phyloP scores from a whole-genome alignment of 2,888 invertebrate genomes.

The Myathropa florea region DNA sequence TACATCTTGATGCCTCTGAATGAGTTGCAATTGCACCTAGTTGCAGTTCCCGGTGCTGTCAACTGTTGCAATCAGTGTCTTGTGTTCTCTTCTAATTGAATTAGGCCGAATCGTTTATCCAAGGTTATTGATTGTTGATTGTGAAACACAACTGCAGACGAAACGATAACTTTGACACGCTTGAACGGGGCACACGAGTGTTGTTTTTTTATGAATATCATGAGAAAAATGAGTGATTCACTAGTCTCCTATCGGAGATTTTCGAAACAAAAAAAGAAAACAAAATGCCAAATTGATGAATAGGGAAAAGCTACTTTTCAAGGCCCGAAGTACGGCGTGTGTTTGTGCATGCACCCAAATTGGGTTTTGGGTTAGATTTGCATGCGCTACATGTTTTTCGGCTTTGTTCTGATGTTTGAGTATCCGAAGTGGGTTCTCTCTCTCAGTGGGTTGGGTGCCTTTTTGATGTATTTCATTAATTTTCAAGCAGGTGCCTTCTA shows the following conservation, averaged over 20 bases:
- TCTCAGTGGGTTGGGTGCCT: neutral
- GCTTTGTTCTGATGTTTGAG: neutral
- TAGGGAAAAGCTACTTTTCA: slow-evolving; percentile 33
- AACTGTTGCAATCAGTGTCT: neutral
- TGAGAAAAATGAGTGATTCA: slow-evolving; percentile 25
- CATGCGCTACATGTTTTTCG: slow-evolving; percentile 6
- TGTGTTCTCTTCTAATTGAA: slow-evolving; percentile 39
- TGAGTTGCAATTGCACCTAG: slow-evolving; percentile 11
- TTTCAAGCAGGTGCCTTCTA: neutral
- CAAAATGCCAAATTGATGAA: neutral
- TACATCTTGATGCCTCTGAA: slow-evolving; percentile 2
- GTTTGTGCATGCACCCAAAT: slow-evolving; percentile 4
- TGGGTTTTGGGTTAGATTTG: slow-evolving; percentile 3
- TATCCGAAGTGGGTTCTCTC: neutral
- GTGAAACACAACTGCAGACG: slow-evolving; percentile 12
- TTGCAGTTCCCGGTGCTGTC: neutral
- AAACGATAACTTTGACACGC: neutral
- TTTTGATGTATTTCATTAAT: neutral
- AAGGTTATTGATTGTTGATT: slow-evolving; percentile 32
- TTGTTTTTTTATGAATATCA: neutral
- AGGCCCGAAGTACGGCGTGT: slow-evolving; percentile 1
- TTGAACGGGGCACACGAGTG: neutral
- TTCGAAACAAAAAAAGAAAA: neutral
- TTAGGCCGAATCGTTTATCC: slow-evolving; percentile 17
- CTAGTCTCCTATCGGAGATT: neutral